phyloP scores from a whole-genome alignment of 2,888 invertebrate genomes.

The Tubulanus polymorphus region DNA sequence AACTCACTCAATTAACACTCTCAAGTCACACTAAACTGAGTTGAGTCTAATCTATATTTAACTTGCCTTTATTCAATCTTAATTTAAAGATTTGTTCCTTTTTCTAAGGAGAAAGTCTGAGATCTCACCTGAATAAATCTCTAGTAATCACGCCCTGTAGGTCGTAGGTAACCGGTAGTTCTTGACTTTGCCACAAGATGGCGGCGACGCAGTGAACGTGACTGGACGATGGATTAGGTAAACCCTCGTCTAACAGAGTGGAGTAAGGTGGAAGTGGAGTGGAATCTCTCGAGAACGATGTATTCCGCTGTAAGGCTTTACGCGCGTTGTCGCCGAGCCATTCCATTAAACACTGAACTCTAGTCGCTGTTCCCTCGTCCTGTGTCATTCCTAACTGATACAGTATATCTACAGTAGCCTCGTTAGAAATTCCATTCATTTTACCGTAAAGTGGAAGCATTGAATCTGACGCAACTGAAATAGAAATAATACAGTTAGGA shows the following conservation, averaged over 20 bases:
- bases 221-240: slow-evolving; percentile 42
- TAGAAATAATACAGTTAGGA: background rate
- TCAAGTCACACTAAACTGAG: no score
- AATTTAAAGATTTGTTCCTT: no score
- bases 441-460: slow-evolving; percentile 25
- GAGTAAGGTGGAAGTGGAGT: slow-evolving; percentile 14
- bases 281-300: slow-evolving; percentile 23
- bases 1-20: no score
- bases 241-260: slow-evolving; percentile 2
- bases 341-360: slow-evolving; percentile 59
- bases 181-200: slow-evolving; percentile 66
- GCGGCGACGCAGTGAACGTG: slow-evolving; percentile 72
- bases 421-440: slow-evolving; percentile 52
- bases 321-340: slow-evolving; percentile 67
- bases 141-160: slow-evolving; percentile 67
- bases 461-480: slow-evolving; percentile 5
- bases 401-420: slow-evolving; percentile 74
- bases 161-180: slow-evolving; percentile 52
- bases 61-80: no score
- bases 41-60: no score
- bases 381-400: slow-evolving; percentile 71
- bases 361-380: slow-evolving; percentile 52
- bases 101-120: no score
- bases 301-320: slow-evolving; percentile 31
- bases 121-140: slow-evolving; percentile 67